Conservation (phyloP, 2,888 invertebrate genomes). For the Agapetus fuscipes region DNA sequence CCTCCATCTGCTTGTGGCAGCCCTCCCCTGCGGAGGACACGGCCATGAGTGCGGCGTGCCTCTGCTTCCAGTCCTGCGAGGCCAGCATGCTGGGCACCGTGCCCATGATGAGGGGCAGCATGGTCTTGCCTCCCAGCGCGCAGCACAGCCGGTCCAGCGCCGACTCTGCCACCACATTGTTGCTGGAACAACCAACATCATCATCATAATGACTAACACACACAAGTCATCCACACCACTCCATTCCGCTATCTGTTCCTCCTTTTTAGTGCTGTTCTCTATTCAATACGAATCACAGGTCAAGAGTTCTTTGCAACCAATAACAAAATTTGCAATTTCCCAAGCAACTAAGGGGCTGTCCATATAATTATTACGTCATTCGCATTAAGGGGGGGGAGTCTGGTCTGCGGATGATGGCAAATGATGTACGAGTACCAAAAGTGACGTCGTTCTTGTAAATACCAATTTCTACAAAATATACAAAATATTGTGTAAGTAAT, state of each 20-base stretch:
- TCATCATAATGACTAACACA: not conserved
- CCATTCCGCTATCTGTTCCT: not conserved
- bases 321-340: no score
- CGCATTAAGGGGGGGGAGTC: no score
- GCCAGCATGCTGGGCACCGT: conserved; percentile 81
- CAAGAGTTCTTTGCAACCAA: no score
- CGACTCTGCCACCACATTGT: conserved; percentile 92
- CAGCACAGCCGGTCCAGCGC: conserved; percentile 96
- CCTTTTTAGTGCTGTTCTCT: no score
- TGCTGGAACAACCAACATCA: conserved; percentile 44
- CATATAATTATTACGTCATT: no score
- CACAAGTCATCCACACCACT: not conserved
- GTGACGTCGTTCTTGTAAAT: no score
- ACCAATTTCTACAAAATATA: no score
- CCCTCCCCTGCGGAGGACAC: conserved; percentile 98
- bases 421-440: no score
- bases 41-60: conserved; percentile 98
- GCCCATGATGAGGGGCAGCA: conserved; percentile 80
- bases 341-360: no score
- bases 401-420: no score
- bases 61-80: conserved; percentile 73
- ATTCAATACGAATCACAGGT: no score
- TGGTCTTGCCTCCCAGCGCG: conserved; percentile 84
- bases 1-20: conserved; percentile 97
- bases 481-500: no score